Conservation (phyloP, 2,113 vertebrate species). For the Gymnorhina tibicen region DNA sequence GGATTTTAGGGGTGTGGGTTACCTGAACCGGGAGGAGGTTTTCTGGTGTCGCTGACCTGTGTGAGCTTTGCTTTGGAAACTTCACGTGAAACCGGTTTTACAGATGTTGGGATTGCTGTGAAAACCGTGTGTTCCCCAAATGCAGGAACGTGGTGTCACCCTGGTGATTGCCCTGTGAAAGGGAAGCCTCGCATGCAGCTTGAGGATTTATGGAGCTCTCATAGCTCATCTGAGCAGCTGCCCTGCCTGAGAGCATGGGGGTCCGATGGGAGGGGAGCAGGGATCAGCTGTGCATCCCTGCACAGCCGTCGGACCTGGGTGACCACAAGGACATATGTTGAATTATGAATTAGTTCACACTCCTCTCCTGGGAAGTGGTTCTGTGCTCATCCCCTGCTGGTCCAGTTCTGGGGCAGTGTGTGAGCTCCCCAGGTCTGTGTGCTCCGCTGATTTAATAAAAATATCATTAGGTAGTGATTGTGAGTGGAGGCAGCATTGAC, state of each 20-base stretch:
- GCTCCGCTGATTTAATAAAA: neutral
- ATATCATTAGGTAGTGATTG: fast-evolving
- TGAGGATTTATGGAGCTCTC: neutral
- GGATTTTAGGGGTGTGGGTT: conserved; percentile 13
- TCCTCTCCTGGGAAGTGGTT: neutral
- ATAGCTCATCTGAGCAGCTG: neutral
- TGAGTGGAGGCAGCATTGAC: neutral
- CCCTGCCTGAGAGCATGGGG: neutral
- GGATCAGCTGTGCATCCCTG: neutral
- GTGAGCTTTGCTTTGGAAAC: neutral
- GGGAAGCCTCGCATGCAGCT: neutral
- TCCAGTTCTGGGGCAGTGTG: neutral
- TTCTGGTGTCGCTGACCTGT: neutral
- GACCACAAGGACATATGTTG: neutral
- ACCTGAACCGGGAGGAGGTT: neutral
- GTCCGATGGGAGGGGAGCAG: neutral
- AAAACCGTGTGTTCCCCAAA: neutral
- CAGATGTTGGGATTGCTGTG: neutral
- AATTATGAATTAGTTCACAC: neutral
- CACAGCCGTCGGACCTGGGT: fast-evolving
- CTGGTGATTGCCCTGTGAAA: neutral
- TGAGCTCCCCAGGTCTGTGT: neutral
- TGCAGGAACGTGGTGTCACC: neutral
- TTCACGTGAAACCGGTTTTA: neutral
- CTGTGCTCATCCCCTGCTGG: neutral